Evolutionary conservation across 2,888 invertebrate genomes (phyloP).

Genomic region (Neocrepidodera transversa): DNA sequence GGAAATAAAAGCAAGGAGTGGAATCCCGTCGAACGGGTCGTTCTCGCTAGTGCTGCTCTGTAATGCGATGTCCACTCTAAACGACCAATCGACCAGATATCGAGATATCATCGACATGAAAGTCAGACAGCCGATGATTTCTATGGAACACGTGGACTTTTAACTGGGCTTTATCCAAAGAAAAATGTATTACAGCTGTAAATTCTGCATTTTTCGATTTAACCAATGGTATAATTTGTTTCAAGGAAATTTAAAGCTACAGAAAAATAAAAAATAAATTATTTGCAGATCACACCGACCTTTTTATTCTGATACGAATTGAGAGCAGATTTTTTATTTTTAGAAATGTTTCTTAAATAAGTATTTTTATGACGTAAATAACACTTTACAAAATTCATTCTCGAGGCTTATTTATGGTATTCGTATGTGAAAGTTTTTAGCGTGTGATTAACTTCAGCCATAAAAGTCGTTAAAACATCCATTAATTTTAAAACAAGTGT

Average conservation of each 20-base stretch:
- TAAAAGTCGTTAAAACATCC: background rate
- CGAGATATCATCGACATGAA: slow-evolving; percentile 17
- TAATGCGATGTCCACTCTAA: slow-evolving; percentile 1
- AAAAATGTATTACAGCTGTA: background rate
- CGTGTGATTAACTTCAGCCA: slow-evolving; percentile 6
- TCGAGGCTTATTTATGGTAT: slow-evolving; percentile 1
- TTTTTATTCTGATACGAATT: too few relatives aligned
- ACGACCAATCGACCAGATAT: slow-evolving; percentile 13
- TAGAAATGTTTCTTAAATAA: background rate
- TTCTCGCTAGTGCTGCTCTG: slow-evolving; percentile 25
- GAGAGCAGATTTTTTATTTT: slow-evolving; percentile 1
- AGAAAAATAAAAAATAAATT: too few relatives aligned
- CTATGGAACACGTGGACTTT: slow-evolving; percentile 2
- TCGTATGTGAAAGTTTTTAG: slow-evolving; percentile 20
- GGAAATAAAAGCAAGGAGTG: slow-evolving; percentile 49
- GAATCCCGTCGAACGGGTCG: slow-evolving; percentile 50
- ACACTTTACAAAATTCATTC: slow-evolving; percentile 14
- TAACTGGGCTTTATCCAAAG: background rate
- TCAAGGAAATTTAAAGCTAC: too few relatives aligned
- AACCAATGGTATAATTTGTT: too few relatives aligned
- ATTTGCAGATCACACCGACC: too few relatives aligned
- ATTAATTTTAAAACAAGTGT: slow-evolving; percentile 5
- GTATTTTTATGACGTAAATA: slow-evolving; percentile 4
- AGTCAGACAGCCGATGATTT: background rate
- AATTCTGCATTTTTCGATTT: background rate